Evolutionary conservation across 2,113 vertebrate species (phyloP), one percentile per base, ranked within the genome.

Genomic region (Psammodynastes pulverulentus): DNA sequence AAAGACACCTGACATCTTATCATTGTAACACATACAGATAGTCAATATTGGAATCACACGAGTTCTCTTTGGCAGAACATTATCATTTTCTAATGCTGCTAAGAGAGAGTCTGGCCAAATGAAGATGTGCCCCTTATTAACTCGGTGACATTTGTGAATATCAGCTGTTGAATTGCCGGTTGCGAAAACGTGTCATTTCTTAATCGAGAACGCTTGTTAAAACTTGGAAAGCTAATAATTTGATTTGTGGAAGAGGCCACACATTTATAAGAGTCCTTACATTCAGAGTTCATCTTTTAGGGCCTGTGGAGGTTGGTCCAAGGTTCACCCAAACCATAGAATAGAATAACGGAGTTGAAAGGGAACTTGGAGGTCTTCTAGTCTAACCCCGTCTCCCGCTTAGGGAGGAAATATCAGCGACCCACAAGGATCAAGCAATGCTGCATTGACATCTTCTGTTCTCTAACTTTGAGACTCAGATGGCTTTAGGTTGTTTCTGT

Each of bases 401-500:
- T 53, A 21, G 52, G 52, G 17, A 53, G 52, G 52, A 53, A 53
- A 53, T 5, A 17, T 56, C 24, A 62, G 26, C 4, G 2, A 26
- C 26, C 53, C 86, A 26, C 34, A 34, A 5, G 84, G 24, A 49
- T 67, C 26, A 9, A 92, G 53, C 9, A n/a, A 79, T 46, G 5
- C 51, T 54, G 39, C 26, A 34, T 34, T 23, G 13, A 19, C 17
- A 19, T 29, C 62, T 34, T 84, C 9, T 49, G 4, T n/a, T 46
- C 87, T 15, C 62, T n/a, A 54, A 56, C 39, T 48, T 24, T 21
- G 24, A 49, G 62, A 1, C 29, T 0, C 1, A 0, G 5, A 34
- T 93, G 87, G 91, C 1, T 29, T 1, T 8, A 17, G 3, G 53
- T 10, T 94, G 90, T 95, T 93, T 95, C 89, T 91, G 52, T 34